Evolutionary conservation across 2,888 invertebrate species (phyloP).

Genomic region (Apamea epomidion): DNA sequence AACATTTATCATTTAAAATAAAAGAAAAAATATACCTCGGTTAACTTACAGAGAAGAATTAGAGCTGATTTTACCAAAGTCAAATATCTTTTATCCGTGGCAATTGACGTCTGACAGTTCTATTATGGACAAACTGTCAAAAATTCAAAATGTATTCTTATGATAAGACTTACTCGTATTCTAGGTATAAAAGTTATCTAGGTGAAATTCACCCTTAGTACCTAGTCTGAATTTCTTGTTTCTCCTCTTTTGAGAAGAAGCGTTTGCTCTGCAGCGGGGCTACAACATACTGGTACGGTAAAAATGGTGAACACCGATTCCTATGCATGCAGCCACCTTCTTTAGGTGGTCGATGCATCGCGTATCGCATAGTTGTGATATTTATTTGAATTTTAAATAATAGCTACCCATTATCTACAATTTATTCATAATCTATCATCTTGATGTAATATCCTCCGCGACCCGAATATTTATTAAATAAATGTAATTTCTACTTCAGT

Average conservation of each 20-base stretch:
- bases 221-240: background rate
- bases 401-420: conserved; percentile 2
- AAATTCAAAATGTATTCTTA: too few species aligned
- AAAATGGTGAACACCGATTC: background rate
- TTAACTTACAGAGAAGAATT: background rate
- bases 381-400: conserved; percentile 20
- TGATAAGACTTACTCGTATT: too few species aligned
- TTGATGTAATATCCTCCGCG: background rate
- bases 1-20: background rate
- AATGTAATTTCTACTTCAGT: conserved; percentile 17
- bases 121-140: too few species aligned
- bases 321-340: background rate
- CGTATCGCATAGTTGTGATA: background rate
- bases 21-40: background rate
- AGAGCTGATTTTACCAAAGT: background rate
- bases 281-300: background rate
- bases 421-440: conserved; percentile 26
- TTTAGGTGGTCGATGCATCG: too few species aligned
- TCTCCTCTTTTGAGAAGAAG: background rate
- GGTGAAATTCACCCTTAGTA: background rate
- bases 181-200: too few species aligned
- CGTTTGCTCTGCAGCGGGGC: background rate
- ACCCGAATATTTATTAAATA: conserved; percentile 34
- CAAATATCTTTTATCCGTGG: too few species aligned
- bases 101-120: too few species aligned